Conservation (phyloP, 1,140 invertebrate species). For the Mercenaria mercenaria region DNA sequence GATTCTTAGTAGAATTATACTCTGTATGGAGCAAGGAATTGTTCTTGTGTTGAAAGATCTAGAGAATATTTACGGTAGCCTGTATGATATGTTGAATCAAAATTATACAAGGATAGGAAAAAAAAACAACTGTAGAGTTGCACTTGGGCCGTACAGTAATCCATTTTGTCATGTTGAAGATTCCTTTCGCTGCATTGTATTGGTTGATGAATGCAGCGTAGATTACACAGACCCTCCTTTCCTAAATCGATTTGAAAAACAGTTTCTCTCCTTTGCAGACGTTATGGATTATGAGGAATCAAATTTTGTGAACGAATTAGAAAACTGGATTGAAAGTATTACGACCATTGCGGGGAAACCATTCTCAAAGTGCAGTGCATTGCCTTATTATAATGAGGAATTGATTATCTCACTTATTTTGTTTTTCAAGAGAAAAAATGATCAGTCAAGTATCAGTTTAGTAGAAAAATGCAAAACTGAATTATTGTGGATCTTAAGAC, state of each 20-base stretch:
- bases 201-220: constrained; percentile 76
- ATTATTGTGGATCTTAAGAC: constrained; percentile 64
- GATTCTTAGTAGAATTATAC: constrained; percentile 78
- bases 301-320: not conserved
- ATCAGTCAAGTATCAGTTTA: not conserved
- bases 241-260: constrained; percentile 81
- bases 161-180: constrained; percentile 80
- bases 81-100: constrained; percentile 82
- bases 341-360: constrained; percentile 2
- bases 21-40: constrained; percentile 81
- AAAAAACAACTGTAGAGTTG: constrained; percentile 78
- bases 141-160: constrained; percentile 78
- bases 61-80: constrained; percentile 80
- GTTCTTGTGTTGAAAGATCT: constrained; percentile 77
- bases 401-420: constrained; percentile 70
- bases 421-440: not conserved
- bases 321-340: constrained; percentile 34
- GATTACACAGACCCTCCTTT: constrained; percentile 77
- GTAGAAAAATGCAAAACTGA: not conserved
- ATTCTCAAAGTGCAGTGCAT: constrained; percentile 52
- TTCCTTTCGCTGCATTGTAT: constrained; percentile 77
- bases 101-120: constrained; percentile 78
- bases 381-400: constrained; percentile 67
- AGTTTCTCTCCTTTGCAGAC: constrained; percentile 69
- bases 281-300: constrained; percentile 34